phyloP scores from a whole-genome alignment of 2,888 invertebrate species.

The Meganola albula region DNA sequence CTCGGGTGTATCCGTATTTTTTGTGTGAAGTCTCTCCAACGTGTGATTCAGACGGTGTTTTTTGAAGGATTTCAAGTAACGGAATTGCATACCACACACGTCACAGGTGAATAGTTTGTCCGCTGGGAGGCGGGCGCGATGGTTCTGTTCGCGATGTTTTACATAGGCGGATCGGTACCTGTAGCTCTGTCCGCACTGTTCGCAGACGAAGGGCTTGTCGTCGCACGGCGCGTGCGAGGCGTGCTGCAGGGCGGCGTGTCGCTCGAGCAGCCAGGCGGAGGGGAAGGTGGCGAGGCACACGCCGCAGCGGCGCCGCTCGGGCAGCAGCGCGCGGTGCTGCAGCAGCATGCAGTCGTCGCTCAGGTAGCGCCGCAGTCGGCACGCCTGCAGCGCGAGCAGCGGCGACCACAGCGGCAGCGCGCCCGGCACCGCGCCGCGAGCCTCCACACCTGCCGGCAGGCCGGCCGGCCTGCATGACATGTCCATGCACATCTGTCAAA shows the following conservation, averaged over 20 bases:
- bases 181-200: conserved; percentile 94
- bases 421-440: conserved; percentile 53
- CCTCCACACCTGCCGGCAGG: conserved; percentile 45
- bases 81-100: conserved; percentile 94
- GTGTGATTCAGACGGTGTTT: conserved; percentile 93
- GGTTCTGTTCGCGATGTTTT: conserved; percentile 91
- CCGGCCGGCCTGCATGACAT: conserved; percentile 56
- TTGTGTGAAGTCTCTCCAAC: conserved; percentile 87
- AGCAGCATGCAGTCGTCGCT: conserved; percentile 73
- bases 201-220: conserved; percentile 94
- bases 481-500: conserved; percentile 63
- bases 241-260: conserved; percentile 90
- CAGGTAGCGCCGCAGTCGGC: conserved; percentile 67
- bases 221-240: conserved; percentile 81
- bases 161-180: conserved; percentile 87
- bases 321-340: conserved; percentile 54
- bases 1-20: conserved; percentile 71
- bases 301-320: conserved; percentile 81
- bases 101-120: conserved; percentile 94
- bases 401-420: conserved; percentile 68
- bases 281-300: conserved; percentile 92
- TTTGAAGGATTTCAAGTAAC: conserved; percentile 93
- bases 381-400: conserved; percentile 67
- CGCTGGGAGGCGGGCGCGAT: conserved; percentile 90
- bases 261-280: conserved; percentile 90